Percentiles rank a stretch among this genome's conserved stretches.
Evolutionary conservation across 1,140 invertebrate genomes (phyloP).

Genomic region (Brachionus manjavacas): DNA sequence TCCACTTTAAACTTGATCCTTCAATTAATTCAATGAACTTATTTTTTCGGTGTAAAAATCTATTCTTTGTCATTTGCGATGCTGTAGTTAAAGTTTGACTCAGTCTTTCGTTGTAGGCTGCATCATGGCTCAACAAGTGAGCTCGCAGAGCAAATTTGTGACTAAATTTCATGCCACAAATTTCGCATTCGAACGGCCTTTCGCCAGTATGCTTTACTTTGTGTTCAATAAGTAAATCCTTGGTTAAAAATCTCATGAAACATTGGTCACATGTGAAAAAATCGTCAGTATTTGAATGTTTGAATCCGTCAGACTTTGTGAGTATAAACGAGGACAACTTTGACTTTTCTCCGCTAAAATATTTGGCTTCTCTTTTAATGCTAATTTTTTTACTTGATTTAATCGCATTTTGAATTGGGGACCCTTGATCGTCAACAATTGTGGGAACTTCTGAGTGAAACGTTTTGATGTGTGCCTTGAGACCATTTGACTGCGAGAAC

Average conservation of each 20-base stretch:
- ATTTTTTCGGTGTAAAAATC: slow-evolving; percentile 16
- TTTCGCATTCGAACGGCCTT: slow-evolving; percentile 91
- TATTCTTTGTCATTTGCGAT: slow-evolving; percentile 15
- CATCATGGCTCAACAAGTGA: slow-evolving; percentile 21
- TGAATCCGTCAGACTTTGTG: neutral
- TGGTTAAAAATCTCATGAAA: slow-evolving; percentile 39
- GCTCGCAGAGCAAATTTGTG: slow-evolving; percentile 28
- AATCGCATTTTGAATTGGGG: neutral
- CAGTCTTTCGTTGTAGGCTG: neutral
- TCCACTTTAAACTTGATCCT: neutral
- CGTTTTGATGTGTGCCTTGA: slow-evolving; percentile 71
- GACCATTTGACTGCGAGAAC: slow-evolving; percentile 85
- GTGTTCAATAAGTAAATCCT: slow-evolving; percentile 57
- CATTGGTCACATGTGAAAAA: slow-evolving; percentile 23
- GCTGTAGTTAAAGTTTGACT: neutral
- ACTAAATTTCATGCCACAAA: slow-evolving; percentile 65
- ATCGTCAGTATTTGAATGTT: neutral
- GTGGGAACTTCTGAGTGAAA: slow-evolving; percentile 71
- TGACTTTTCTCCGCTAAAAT: neutral
- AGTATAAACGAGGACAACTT: slow-evolving; percentile 5
- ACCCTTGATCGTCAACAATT: neutral
- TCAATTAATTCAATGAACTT: neutral
- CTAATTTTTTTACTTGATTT: neutral
- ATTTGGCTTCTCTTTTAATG: neutral
- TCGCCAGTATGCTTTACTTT: slow-evolving; percentile 80